These are phyloP conservation scores for Temnothorax nylanderi DNA, from an alignment of 1,140 invertebrate species.

Conservation along the genomic window DNA sequence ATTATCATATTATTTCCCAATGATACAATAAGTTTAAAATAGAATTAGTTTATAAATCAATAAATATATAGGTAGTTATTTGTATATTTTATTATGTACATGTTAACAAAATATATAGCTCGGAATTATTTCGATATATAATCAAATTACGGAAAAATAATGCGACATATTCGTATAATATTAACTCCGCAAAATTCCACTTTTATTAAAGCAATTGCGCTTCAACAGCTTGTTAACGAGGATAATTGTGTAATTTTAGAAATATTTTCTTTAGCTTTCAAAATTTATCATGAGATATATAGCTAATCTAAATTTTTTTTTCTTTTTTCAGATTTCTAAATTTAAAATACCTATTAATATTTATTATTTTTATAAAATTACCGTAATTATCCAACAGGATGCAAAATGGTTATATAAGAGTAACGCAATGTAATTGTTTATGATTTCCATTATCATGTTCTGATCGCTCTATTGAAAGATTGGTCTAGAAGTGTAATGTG, in stretches of 20 bases:
- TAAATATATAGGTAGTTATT: constrained; percentile 51
- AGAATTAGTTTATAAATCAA: constrained; percentile 62
- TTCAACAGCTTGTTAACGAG: neutral
- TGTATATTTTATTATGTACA: neutral
- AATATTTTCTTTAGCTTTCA: constrained; percentile 3
- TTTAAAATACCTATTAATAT: neutral
- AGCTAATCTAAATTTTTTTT: neutral
- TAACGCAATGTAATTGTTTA: constrained; percentile 22
- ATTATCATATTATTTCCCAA: constrained; percentile 31
- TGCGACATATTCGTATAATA: constrained; percentile 2
- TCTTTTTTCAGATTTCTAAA: neutral
- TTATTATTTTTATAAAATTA: neutral
- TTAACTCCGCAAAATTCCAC: constrained; percentile 25
- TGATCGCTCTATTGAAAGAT: constrained; percentile 1
- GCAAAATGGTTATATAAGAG: neutral
- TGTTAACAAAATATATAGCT: constrained; percentile 23
- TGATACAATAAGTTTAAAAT: constrained; percentile 4
- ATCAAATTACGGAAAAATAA: constrained; percentile 35
- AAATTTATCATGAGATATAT: neutral
- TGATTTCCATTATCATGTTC: constrained; percentile 17
- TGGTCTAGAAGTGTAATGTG: constrained; percentile 25
- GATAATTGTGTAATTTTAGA: neutral
- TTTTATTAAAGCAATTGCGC: constrained; percentile 13
- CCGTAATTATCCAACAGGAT: neutral
- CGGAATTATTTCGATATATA: constrained; percentile 19